These are phyloP conservation scores for Synanthedon myopaeformis DNA, from an alignment of 2,888 invertebrate species.

Conservation along the genomic window DNA sequence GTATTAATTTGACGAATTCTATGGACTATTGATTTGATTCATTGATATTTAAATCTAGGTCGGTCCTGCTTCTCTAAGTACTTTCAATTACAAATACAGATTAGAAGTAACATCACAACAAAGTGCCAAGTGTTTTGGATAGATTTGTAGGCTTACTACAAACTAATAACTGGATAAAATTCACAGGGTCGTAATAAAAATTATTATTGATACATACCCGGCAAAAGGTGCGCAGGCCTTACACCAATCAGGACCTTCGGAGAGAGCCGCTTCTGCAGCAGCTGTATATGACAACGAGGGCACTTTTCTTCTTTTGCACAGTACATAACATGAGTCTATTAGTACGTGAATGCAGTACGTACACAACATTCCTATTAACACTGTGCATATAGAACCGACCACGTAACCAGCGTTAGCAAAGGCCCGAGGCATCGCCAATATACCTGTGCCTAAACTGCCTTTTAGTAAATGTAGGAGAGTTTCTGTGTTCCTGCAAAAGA, in stretches of 20 bases:
- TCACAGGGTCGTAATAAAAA: too few relatives aligned
- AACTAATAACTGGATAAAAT: too few relatives aligned
- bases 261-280: conserved; percentile 82
- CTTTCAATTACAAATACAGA: too few relatives aligned
- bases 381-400: conserved; percentile 83
- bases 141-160: too few relatives aligned
- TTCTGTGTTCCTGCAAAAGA: conserved; percentile 75
- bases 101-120: too few relatives aligned
- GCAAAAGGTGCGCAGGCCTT: conserved; percentile 74
- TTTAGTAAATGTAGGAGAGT: conserved; percentile 88
- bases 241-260: conserved; percentile 79
- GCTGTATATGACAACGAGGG: conserved; percentile 83
- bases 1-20: too few relatives aligned
- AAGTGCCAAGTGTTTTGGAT: too few relatives aligned
- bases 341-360: conserved; percentile 95
- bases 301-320: conserved; percentile 69
- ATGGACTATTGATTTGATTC: too few relatives aligned
- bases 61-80: too few relatives aligned
- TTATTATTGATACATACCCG: conserved; percentile 63
- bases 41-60: too few relatives aligned
- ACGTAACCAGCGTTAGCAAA: conserved; percentile 85
- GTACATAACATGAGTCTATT: conserved; percentile 75
- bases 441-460: conserved; percentile 92
- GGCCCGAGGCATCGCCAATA: conserved; percentile 91
- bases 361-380: conserved; percentile 88